Percentiles rank a stretch among this genome's conserved stretches.
Conservation (phyloP, 2,888 invertebrate genomes). For the Nomada flava region DNA sequence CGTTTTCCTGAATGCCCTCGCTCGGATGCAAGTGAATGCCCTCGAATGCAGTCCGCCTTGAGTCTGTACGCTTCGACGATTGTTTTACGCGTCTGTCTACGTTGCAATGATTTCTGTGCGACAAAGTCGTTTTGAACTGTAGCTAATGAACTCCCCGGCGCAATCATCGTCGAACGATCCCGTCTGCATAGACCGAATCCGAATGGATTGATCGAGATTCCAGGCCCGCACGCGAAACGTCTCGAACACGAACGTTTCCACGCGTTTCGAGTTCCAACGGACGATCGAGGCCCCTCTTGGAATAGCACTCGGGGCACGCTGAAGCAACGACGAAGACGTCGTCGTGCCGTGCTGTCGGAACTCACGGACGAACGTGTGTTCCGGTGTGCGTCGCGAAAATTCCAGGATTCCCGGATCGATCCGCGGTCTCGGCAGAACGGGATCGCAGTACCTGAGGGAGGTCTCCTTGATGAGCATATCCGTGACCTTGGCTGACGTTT, state of each 20-base stretch:
- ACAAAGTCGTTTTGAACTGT: not conserved
- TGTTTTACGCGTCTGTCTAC: no score
- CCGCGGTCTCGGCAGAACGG: constrained; percentile 22
- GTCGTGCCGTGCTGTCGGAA: constrained; percentile 25
- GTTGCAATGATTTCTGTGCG: not conserved
- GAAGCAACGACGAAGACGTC: not conserved
- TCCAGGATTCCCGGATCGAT: constrained; percentile 53
- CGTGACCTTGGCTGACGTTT: constrained; percentile 66
- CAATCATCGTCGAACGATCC: not conserved
- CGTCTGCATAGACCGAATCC: not conserved
- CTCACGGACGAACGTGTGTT: constrained; percentile 24
- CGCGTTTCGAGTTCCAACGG: not conserved
- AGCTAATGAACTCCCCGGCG: not conserved
- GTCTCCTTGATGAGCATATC: constrained; percentile 83
- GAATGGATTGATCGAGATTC: constrained; percentile 8
- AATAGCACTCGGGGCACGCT: constrained; percentile 27
- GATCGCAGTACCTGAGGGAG: constrained; percentile 79
- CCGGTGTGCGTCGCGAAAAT: constrained; percentile 27
- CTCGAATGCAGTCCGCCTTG: constrained; percentile 2
- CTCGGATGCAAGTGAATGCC: no score
- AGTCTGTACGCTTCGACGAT: no score
- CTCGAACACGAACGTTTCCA: constrained; percentile 11
- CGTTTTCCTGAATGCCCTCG: not conserved
- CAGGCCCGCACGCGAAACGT: not conserved
- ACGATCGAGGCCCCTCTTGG: constrained; percentile 20